Conservation (phyloP, 1,140 invertebrate species). For the Anthonomus grandis region DNA sequence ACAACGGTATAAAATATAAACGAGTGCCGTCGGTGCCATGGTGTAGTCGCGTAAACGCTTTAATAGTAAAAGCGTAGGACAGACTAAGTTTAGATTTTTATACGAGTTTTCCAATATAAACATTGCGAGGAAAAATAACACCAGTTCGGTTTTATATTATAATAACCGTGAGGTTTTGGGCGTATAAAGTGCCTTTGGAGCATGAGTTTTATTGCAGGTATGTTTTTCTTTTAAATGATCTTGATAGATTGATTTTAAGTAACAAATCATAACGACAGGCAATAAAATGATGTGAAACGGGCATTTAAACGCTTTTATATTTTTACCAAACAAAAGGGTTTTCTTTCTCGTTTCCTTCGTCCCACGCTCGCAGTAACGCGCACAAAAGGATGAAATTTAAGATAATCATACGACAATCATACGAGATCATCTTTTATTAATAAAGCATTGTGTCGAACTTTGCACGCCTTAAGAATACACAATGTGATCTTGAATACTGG, state of each 20-base stretch:
- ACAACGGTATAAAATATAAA: slow-evolving; percentile 12
- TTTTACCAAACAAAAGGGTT: too few relatives aligned
- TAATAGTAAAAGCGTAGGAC: slow-evolving; percentile 5
- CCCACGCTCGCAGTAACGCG: too few relatives aligned
- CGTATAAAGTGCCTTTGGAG: too few relatives aligned
- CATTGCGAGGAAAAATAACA: too few relatives aligned
- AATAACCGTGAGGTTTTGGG: too few relatives aligned
- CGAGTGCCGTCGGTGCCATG: slow-evolving; percentile 7
- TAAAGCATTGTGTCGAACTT: slow-evolving; percentile 24
- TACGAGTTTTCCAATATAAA: slow-evolving; percentile 14
- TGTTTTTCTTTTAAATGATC: too few relatives aligned
- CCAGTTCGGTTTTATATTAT: too few relatives aligned
- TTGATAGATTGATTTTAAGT: too few relatives aligned
- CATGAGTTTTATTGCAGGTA: too few relatives aligned
- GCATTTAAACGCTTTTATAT: too few relatives aligned
- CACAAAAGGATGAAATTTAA: slow-evolving; percentile 11
- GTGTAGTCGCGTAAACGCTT: not conserved
- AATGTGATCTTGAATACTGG: slow-evolving; percentile 15
- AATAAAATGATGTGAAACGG: too few relatives aligned
- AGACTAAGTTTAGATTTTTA: slow-evolving; percentile 17
- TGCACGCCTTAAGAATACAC: slow-evolving; percentile 19
- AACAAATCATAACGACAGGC: too few relatives aligned
- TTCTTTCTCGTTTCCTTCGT: slow-evolving; percentile 1
- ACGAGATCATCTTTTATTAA: slow-evolving; percentile 26
- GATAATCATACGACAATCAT: slow-evolving; percentile 18